Conservation (phyloP, 2,797 vertebrate species). For the Argya squamiceps region DNA sequence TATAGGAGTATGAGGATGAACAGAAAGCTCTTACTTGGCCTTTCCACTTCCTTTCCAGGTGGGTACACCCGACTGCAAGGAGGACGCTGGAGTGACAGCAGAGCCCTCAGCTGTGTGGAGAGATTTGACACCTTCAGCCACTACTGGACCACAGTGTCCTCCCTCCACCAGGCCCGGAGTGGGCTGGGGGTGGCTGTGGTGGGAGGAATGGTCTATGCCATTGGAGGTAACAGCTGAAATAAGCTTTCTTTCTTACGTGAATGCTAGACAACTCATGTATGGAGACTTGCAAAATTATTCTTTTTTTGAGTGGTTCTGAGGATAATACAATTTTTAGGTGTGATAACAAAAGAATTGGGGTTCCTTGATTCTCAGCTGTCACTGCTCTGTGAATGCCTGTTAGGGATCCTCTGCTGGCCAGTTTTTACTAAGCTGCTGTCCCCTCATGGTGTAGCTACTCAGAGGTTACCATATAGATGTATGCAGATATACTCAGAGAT, state of each 20-base stretch:
- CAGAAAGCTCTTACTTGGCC: neutral
- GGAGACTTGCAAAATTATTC: neutral
- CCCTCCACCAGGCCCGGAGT: conserved; percentile 94
- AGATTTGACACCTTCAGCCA: conserved; percentile 97
- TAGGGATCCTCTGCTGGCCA: neutral
- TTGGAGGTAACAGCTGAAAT: conserved; percentile 86
- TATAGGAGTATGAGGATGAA: neutral
- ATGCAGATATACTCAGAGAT: neutral
- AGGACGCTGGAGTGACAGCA: conserved; percentile 94
- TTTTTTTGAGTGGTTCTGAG: neutral
- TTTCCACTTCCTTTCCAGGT: conserved; percentile 75
- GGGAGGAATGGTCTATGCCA: conserved; percentile 95
- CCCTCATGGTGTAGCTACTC: neutral
- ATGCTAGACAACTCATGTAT: neutral
- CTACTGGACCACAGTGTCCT: conserved; percentile 97
- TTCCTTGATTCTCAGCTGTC: neutral
- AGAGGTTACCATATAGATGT: neutral
- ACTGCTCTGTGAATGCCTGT: neutral
- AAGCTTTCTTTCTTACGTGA: neutral
- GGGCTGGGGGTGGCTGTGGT: conserved; percentile 90
- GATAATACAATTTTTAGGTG: neutral
- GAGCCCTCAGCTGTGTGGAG: conserved; percentile 94
- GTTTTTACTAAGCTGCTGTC: neutral
- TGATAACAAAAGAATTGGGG: neutral
- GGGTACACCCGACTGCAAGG: conserved; percentile 95